phyloP scores from a whole-genome alignment of 2,113 vertebrate species.

The Camarhynchus parvulus region DNA sequence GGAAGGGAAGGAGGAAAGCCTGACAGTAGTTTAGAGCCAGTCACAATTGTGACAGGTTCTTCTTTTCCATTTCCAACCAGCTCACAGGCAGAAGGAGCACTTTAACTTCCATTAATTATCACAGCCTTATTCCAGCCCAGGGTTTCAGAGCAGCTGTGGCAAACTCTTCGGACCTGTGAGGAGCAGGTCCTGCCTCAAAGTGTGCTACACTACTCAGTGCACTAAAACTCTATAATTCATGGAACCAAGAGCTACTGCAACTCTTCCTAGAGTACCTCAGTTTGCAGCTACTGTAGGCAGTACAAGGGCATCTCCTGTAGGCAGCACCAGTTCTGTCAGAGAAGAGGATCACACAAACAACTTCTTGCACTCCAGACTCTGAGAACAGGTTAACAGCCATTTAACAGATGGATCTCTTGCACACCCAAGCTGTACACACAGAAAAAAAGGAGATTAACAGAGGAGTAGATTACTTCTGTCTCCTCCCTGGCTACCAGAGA shows the following conservation, averaged over 20 bases:
- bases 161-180: not conserved
- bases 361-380: not conserved
- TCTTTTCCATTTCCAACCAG: constrained; percentile 65
- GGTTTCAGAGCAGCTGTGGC: not conserved
- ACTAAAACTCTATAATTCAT: not conserved
- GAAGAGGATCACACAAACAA: not conserved
- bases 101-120: constrained; percentile 44
- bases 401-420: not conserved
- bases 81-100: constrained; percentile 28
- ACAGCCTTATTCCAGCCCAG: not conserved
- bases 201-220: not conserved
- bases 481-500: not conserved
- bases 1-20: constrained; percentile 51
- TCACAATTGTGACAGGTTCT: constrained; percentile 66
- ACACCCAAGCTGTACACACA: not conserved
- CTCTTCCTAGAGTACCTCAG: not conserved
- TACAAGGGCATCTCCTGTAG: not conserved
- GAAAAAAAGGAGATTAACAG: not conserved
- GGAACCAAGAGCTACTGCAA: not conserved
- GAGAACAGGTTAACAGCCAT: constrained; percentile 6
- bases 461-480: not conserved
- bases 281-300: not conserved
- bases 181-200: not conserved
- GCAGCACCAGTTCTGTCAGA: not conserved
- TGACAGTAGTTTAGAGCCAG: constrained; percentile 63